A percentile compares a stretch with the other conserved stretches of the same genome.
These are phyloP conservation scores for Arrhamphus sclerolepis DNA, from an alignment of 2,797 vertebrate species.

Conservation along the genomic window DNA sequence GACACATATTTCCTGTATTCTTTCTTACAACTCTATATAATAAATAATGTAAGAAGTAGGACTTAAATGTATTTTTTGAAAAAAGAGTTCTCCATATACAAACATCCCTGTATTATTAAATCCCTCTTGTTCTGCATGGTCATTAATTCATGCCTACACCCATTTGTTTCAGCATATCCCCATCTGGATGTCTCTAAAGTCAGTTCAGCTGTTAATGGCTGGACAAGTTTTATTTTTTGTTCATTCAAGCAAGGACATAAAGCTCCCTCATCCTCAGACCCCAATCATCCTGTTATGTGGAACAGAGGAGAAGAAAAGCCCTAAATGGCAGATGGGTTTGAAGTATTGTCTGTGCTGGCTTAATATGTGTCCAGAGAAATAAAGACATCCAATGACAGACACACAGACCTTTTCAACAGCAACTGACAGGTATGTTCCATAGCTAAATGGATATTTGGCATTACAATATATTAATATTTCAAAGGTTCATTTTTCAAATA, in stretches of 20 bases:
- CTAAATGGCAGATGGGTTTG: constrained; percentile 7
- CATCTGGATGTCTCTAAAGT: constrained; percentile 36
- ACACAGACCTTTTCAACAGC: background rate
- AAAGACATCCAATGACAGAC: background rate
- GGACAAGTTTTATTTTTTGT: constrained; percentile 43
- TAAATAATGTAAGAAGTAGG: constrained; percentile 21
- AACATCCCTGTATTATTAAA: constrained; percentile 2
- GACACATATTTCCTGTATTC: background rate
- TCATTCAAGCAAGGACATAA: constrained; percentile 11
- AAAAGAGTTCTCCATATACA: background rate
- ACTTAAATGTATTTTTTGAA: constrained; percentile 9
- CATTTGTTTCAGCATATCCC: constrained; percentile 11
- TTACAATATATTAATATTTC: no score
- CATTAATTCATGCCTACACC: constrained; percentile 12
- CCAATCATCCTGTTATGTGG: constrained; percentile 13
- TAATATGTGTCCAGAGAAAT: constrained; percentile 5
- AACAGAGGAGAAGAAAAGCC: constrained; percentile 2
- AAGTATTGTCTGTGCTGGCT: constrained; percentile 1
- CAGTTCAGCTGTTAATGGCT: constrained; percentile 34
- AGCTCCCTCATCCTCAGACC: constrained; percentile 25
- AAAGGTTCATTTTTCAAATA: constrained; percentile 8
- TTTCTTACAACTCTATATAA: constrained; percentile 8
- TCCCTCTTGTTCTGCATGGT: background rate
- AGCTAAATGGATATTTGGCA: no score
- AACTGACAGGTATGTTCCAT: constrained; percentile 3